Evolutionary conservation across 2,888 invertebrate species (phyloP).

Genomic region (Acronicta psi): DNA sequence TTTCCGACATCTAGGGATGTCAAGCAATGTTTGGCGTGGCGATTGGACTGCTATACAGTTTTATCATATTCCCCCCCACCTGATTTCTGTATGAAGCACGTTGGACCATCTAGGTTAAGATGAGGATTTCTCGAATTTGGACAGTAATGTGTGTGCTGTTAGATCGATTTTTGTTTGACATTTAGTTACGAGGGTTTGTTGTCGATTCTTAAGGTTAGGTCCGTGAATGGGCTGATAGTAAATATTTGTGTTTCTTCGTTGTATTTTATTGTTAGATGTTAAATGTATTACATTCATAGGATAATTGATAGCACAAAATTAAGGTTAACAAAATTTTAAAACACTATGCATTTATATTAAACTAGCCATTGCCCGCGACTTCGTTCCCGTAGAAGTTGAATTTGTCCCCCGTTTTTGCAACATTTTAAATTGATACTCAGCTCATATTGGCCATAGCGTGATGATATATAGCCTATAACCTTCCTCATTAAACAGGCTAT

Average conservation of each 20-base stretch:
- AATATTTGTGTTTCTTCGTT: conserved; percentile 44
- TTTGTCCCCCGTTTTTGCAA: no score
- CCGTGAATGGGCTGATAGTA: conserved; percentile 42
- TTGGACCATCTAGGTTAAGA: conserved; percentile 78
- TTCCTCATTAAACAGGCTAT: no score
- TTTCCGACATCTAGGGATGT: conserved; percentile 83
- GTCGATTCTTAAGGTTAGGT: conserved; percentile 53
- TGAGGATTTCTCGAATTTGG: conserved; percentile 73
- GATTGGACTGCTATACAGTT: conserved; percentile 78
- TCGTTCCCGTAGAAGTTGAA: no score
- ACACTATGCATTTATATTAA: no score
- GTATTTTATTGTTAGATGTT: no score
- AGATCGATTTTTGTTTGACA: conserved; percentile 24
- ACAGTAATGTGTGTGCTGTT: conserved; percentile 58
- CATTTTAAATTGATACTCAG: no score
- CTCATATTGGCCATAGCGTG: no score
- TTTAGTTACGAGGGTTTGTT: conserved; percentile 46
- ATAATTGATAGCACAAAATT: no score
- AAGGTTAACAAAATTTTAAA: no score
- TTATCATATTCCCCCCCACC: conserved; percentile 84
- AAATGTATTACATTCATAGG: no score
- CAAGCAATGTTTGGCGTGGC: conserved; percentile 81
- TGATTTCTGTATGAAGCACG: conserved; percentile 65
- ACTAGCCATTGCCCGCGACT: no score
- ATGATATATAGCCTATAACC: no score